Evolutionary conservation across 1,140 invertebrate genomes (phyloP).

Genomic region (Aleiodes sp.): DNA sequence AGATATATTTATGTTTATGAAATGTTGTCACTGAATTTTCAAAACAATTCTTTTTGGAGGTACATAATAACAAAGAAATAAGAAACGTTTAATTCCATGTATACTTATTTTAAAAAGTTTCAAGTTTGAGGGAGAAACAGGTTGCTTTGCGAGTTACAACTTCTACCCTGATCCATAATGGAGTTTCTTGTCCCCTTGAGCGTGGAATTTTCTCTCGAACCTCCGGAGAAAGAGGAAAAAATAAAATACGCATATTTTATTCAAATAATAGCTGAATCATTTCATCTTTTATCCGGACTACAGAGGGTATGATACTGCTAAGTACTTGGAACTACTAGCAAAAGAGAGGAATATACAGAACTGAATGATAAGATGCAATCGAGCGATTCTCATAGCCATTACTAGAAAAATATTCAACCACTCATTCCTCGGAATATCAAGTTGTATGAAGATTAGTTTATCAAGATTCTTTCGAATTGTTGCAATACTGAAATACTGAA

Average conservation of each 20-base stretch:
- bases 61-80: not conserved
- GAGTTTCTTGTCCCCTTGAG: slow-evolving; percentile 24
- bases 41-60: slow-evolving; percentile 3
- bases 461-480: too few relatives aligned
- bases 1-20: not conserved
- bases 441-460: not conserved
- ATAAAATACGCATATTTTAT: slow-evolving; percentile 25
- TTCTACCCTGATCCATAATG: slow-evolving; percentile 32
- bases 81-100: slow-evolving; percentile 35
- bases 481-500: slow-evolving; percentile 1
- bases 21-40: not conserved
- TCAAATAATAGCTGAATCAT: slow-evolving; percentile 32
- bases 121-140: not conserved
- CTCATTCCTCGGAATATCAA: too few relatives aligned
- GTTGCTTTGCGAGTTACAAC: slow-evolving; percentile 24
- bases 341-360: too few relatives aligned
- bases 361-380: too few relatives aligned
- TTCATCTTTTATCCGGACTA: not conserved
- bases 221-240: not conserved
- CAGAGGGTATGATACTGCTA: too few relatives aligned
- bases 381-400: too few relatives aligned
- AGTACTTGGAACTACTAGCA: too few relatives aligned
- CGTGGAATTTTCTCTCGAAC: not conserved
- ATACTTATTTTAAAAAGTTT: slow-evolving; percentile 29
- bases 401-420: too few relatives aligned